These are phyloP conservation scores for Eulithis testata DNA, from an alignment of 2,888 invertebrate genomes.

Conservation along the genomic window DNA sequence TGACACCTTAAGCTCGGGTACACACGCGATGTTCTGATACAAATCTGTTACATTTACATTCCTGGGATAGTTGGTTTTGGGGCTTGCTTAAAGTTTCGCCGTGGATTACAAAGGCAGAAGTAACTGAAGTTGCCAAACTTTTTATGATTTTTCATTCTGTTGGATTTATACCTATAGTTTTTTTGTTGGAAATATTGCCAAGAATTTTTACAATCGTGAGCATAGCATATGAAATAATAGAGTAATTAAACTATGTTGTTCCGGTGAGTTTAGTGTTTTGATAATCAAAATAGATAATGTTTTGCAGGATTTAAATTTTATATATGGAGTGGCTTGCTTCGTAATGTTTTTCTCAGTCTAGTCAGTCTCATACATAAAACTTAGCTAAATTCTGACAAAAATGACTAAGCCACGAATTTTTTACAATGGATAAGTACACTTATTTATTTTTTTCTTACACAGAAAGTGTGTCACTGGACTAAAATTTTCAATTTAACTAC, in stretches of 20 bases:
- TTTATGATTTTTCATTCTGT: slow-evolving; percentile 1
- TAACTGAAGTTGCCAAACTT: slow-evolving; percentile 14
- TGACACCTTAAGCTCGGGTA: slow-evolving; percentile 46
- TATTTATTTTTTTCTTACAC: too few relatives aligned
- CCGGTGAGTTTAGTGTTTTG: too few relatives aligned
- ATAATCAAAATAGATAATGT: too few relatives aligned
- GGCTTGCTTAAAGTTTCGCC: slow-evolving; percentile 12
- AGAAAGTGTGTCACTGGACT: background rate
- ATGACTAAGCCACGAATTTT: too few relatives aligned
- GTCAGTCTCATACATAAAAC: too few relatives aligned
- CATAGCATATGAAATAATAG: background rate
- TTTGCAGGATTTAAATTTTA: too few relatives aligned
- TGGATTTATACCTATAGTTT: background rate
- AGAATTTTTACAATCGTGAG: background rate
- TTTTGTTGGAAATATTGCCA: background rate
- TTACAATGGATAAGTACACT: too few relatives aligned
- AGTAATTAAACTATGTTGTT: too few relatives aligned
- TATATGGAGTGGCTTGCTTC: too few relatives aligned
- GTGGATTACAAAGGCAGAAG: slow-evolving; percentile 1
- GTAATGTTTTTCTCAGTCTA: too few relatives aligned
- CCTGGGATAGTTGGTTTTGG: slow-evolving; percentile 19
- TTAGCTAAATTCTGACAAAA: too few relatives aligned
- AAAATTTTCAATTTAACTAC: slow-evolving; percentile 7
- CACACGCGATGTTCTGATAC: slow-evolving; percentile 57
- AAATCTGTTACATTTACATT: slow-evolving; percentile 29